Evolutionary conservation across 1,140 invertebrate genomes (phyloP), one percentile per base, ranked within the genome.

Genomic region (Fopius arisanus): DNA sequence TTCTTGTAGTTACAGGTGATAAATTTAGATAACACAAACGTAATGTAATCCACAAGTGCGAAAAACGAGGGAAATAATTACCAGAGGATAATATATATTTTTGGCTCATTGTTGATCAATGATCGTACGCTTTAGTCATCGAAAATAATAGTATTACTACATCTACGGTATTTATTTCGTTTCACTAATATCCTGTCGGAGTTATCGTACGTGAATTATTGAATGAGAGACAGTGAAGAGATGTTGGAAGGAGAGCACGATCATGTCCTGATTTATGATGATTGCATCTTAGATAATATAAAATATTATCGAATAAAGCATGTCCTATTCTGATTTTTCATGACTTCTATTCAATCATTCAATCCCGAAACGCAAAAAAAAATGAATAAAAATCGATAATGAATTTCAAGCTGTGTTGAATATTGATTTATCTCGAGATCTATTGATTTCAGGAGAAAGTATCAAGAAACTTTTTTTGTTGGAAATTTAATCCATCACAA

Each of bases 101-200:
- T 84, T 86, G 81, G 72, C 23, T 83, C 83, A 84, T 86, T 85
- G 84, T 86, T 85, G 83, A 85, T 78, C 84, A 82, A 85, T 86
- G 83, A 84, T 81, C n/a, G n/a, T 81, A 82, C 73, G 77, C 70
- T 73, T 67, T 83, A 80, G 75, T 33, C 62, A 33, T 65, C 75
- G 75, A 65, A 74, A 80, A 43, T 37, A 76, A 54, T 76, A 59
- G 71, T 75, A 74, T 78, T 65, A 80, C 81, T 65, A 65, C 62
- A 37, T 12, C 26, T 63, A 72, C 62, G 62, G 81, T 75, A 80
- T 79, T 82, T 81, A 79, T 77, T 79, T 78, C 37, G 73, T 72
- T 59, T 33, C 67, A 76, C 72, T 74, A 79, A 79, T 79, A 10
- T 9, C 70, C 29, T 75, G 21, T 74, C 62, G 59, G 65, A 23